A percentile compares a stretch with the other conserved stretches of the same genome.
Evolutionary conservation across 2,888 invertebrate genomes (phyloP).

Genomic region (Synergus itoensis): DNA sequence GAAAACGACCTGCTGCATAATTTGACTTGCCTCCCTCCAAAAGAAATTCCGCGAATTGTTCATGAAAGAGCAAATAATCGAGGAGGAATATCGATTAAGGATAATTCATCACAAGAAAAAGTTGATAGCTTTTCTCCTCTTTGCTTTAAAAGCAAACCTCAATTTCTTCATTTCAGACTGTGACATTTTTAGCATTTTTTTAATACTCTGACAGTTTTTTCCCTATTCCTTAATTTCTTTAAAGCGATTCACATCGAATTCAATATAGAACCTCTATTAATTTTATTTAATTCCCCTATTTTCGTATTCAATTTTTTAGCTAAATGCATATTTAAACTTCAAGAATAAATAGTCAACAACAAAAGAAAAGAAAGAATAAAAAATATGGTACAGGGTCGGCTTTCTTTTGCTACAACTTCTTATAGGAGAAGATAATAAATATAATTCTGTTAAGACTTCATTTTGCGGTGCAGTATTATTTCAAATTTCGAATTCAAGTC

Average conservation of each 20-base stretch:
- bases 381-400: not conserved
- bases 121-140: not conserved
- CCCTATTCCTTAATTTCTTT: too few species aligned
- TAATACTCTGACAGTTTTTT: too few species aligned
- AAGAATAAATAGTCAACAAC: not conserved
- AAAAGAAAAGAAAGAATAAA: not conserved
- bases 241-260: too few species aligned
- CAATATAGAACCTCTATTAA: too few species aligned
- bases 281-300: too few species aligned
- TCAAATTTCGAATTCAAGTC: too few species aligned
- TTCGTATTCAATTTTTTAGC: not conserved
- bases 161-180: slow-evolving; percentile 16
- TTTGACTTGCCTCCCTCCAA: slow-evolving; percentile 25
- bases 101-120: slow-evolving; percentile 10
- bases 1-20: slow-evolving; percentile 43
- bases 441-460: not conserved
- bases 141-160: not conserved
- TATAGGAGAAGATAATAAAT: not conserved
- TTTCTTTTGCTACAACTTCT: not conserved
- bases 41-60: slow-evolving; percentile 21
- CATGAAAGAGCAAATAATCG: slow-evolving; percentile 5
- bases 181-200: not conserved
- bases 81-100: slow-evolving; percentile 23
- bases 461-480: too few species aligned
- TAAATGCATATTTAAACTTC: not conserved